Conservation (phyloP, 2,888 invertebrate species). For the Herminia tarsipennalis region DNA sequence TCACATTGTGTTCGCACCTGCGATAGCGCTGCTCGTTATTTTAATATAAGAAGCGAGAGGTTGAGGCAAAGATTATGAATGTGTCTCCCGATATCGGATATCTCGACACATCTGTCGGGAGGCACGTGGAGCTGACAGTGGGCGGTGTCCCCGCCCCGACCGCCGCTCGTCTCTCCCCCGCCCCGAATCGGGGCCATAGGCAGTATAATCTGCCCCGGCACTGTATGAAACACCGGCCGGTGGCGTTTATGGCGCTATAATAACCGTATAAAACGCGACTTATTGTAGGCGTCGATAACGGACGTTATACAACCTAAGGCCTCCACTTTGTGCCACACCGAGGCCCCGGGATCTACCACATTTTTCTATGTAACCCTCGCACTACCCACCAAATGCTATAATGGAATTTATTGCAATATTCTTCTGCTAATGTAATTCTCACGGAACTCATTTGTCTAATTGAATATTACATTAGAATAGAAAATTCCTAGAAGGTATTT, state of each 20-base stretch:
- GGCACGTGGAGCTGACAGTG: conserved; percentile 80
- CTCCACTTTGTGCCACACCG: conserved; percentile 60
- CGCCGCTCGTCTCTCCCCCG: conserved; percentile 32
- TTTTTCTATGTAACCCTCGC: conserved; percentile 57
- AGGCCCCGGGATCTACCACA: conserved; percentile 48
- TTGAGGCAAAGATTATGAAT: conserved; percentile 83
- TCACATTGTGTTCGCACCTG: conserved; percentile 72
- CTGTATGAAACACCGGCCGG: conserved; percentile 84
- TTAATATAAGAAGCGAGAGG: conserved; percentile 80
- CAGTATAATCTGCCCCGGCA: conserved; percentile 82
- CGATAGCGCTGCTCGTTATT: conserved; percentile 67
- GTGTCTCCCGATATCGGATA: conserved; percentile 84
- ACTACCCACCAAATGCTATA: conserved; percentile 43
- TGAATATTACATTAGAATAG: conserved; percentile 42
- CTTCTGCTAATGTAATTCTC: conserved; percentile 44
- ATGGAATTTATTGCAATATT: conserved; percentile 52
- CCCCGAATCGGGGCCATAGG: conserved; percentile 69
- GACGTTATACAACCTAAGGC: conserved; percentile 78
- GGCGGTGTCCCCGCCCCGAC: conserved; percentile 54
- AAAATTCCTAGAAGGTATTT: conserved; percentile 24
- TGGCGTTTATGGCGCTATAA: conserved; percentile 85
- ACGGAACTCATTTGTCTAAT: conserved; percentile 52
- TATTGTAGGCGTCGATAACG: conserved; percentile 84
- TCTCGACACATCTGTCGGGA: conserved; percentile 83
- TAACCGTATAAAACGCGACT: conserved; percentile 86